Conservation (phyloP, 2,888 invertebrate genomes). For the Philereme vetulata region DNA sequence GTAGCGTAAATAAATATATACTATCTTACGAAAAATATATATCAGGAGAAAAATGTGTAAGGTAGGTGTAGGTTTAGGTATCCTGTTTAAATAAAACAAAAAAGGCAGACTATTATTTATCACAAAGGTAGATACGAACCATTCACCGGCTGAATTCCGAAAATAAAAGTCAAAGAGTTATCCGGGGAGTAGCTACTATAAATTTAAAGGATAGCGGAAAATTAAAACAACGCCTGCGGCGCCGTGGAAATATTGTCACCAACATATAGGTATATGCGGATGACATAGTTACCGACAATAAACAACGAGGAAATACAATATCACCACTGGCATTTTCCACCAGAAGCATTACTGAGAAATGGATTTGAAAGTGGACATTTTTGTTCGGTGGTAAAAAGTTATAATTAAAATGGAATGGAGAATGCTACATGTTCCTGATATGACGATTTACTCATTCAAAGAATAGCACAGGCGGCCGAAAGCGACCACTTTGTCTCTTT, state of each 20-base stretch:
- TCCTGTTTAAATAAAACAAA: no score
- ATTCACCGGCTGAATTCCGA: not conserved
- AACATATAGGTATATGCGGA: conserved; percentile 12
- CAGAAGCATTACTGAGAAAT: conserved; percentile 29
- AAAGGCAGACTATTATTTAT: not conserved
- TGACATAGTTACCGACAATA: conserved; percentile 29
- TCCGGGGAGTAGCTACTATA: conserved; percentile 23
- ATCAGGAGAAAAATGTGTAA: no score
- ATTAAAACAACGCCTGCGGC: conserved; percentile 35
- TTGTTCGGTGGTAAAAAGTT: not conserved
- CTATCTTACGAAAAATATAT: no score
- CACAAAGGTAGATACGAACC: not conserved
- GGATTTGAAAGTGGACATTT: conserved; percentile 24
- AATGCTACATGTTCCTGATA: no score
- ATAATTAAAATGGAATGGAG: not conserved
- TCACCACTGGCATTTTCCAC: conserved; percentile 33
- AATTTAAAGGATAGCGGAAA: conserved; percentile 34
- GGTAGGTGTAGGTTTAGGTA: no score
- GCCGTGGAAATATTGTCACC: conserved; percentile 24
- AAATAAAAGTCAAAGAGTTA: conserved; percentile 28
- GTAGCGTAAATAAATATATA: no score
- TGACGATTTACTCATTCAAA: no score
- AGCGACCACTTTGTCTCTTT: no score
- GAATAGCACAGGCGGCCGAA: no score
- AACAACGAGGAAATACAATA: conserved; percentile 33